Evolutionary conservation across 2,888 invertebrate genomes (phyloP).

Genomic region (Pherbina coryleti): DNA sequence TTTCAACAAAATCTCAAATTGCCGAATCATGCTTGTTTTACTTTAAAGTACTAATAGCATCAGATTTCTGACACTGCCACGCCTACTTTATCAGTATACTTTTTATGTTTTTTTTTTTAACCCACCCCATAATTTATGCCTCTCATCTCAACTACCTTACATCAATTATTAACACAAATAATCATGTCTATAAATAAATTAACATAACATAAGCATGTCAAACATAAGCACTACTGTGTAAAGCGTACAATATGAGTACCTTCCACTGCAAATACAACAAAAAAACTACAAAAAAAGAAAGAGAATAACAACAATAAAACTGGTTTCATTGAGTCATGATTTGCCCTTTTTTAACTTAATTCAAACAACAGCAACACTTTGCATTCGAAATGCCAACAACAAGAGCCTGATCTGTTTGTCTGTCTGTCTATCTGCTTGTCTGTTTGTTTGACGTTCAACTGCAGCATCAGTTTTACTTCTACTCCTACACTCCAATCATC

Average conservation of each 20-base stretch:
- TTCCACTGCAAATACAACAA: not conserved
- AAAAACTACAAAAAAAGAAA: not conserved
- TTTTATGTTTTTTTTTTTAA: too few species aligned
- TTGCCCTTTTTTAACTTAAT: conserved; percentile 14
- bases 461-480: not conserved
- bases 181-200: conserved; percentile 27
- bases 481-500: not conserved
- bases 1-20: too few species aligned
- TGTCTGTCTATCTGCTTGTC: not conserved
- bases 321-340: conserved; percentile 29
- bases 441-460: not conserved
- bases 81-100: too few species aligned
- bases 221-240: conserved; percentile 21
- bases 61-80: too few species aligned
- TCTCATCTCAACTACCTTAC: too few species aligned
- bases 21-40: too few species aligned
- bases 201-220: conserved; percentile 32
- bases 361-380: not conserved
- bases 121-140: too few species aligned
- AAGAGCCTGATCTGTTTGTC: conserved; percentile 4
- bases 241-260: not conserved
- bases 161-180: not conserved
- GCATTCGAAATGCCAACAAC: conserved; percentile 10
- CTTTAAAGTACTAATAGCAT: too few species aligned
- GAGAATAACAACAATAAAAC: conserved; percentile 7